These are phyloP conservation scores for Cydia pomonella DNA, from an alignment of 1,140 invertebrate genomes.

Conservation along the genomic window DNA sequence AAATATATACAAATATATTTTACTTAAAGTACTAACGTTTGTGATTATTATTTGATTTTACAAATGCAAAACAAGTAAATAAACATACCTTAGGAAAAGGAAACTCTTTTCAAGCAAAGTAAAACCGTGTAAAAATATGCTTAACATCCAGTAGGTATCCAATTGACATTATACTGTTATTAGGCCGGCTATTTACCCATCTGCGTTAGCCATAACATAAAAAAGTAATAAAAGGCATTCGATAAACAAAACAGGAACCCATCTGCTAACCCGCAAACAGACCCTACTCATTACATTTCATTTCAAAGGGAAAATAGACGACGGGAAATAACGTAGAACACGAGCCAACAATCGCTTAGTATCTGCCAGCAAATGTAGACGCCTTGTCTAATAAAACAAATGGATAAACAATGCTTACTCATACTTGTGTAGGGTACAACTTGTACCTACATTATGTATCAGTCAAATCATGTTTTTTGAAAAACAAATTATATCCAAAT, in stretches of 20 bases:
- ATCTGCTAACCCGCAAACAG: slow-evolving; percentile 15
- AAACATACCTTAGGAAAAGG: too few species aligned
- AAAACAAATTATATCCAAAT: too few species aligned
- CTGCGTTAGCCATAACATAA: neutral
- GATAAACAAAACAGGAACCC: slow-evolving; percentile 10
- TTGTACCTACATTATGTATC: too few species aligned
- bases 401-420: slow-evolving; percentile 23
- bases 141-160: neutral
- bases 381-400: slow-evolving; percentile 31
- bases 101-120: too few species aligned
- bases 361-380: slow-evolving; percentile 30
- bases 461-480: too few species aligned
- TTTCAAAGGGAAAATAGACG: slow-evolving; percentile 17
- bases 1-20: too few species aligned
- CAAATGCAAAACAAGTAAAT: too few species aligned
- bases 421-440: neutral
- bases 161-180: neutral
- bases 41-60: too few species aligned
- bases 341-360: slow-evolving; percentile 26
- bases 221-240: slow-evolving; percentile 18
- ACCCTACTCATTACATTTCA: slow-evolving; percentile 27
- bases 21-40: too few species aligned
- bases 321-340: neutral
- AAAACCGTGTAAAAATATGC: too few species aligned
- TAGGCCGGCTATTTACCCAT: neutral